Base-by-base conservation (phyloP, 2,797 vertebrate species). In the Luscinia megarhynchos region DNA sequence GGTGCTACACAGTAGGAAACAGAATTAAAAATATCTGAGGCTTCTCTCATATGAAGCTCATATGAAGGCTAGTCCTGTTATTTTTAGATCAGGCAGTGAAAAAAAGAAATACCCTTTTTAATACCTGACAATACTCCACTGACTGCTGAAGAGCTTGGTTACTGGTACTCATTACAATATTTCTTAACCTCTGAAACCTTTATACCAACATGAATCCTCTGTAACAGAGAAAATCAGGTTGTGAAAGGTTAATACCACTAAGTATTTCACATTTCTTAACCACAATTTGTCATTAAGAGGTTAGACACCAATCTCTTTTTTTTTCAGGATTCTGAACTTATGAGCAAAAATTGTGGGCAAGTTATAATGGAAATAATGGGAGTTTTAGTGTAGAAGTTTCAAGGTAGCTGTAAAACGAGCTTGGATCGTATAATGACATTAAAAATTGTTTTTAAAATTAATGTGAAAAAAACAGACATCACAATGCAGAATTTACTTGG, bases 401-500 rank as follows among this genome's bases (percentile, higher is more conserved):
- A 58, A 94, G 78, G 55, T 64, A 92, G 16, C 27, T 91, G 19
- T 24, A 94, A 76, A 94, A 89, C 38, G 22, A 74, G 38, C 53
- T 82, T 58, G 30, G 48, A 82, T 86, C 83, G 19, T 57, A 58
- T 63, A 74, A 36, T 40, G 57, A 59, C 7, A 66, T 23, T 69
- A 36, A 41, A 84, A 79, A 32, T 8, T 48, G 14, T 38, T 94
- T 82, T 82, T 40, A 89, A 93, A 93, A 84, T 53, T 91, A 16
- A 58, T 36, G 54, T 53, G 64, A 69, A 74, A 88, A 69, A 74
- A 58, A 46, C 4, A 68, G 26, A 38, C 15, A 67, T 40, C 45
- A 84, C 59, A 84, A 91, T 85, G 73, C 21, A 96, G 67, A 50
- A 94, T 94, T 95, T 48, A 78, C 66, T 74, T 84, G 46, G 32